Evolutionary conservation across 2,888 invertebrate species (phyloP).

Genomic region (Eilema caniola): DNA sequence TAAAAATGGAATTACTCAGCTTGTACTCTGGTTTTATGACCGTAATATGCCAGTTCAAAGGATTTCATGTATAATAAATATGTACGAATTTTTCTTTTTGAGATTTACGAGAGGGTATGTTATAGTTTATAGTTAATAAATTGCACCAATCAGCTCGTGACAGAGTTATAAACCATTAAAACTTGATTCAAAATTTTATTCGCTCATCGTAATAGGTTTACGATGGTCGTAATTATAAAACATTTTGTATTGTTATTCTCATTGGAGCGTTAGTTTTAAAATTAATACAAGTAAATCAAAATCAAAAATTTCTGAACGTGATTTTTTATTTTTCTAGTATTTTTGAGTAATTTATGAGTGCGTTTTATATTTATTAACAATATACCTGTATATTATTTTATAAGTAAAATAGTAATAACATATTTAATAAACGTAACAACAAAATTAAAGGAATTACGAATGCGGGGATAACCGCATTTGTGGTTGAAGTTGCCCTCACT

Average conservation of each 20-base stretch:
- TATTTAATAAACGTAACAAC: no score
- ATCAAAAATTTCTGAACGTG: no score
- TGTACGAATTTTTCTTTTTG: constrained; percentile 58
- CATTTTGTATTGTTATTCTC: constrained; percentile 21
- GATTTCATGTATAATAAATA: constrained; percentile 59
- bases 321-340: no score
- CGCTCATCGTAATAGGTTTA: constrained; percentile 26
- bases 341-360: no score
- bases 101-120: constrained; percentile 66
- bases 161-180: constrained; percentile 71
- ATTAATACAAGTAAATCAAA: no score
- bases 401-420: no score
- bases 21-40: constrained; percentile 63
- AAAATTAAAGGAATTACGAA: no score
- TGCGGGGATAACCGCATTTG: no score
- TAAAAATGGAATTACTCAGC: constrained; percentile 53
- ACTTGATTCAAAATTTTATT: constrained; percentile 57
- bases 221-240: constrained; percentile 5
- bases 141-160: constrained; percentile 74
- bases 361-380: no score
- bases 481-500: no score
- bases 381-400: no score
- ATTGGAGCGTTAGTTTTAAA: not conserved
- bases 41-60: constrained; percentile 50
- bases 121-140: constrained; percentile 72